Evolutionary conservation across 2,888 invertebrate genomes (phyloP).

Genomic region (Argyresthia goedartella): DNA sequence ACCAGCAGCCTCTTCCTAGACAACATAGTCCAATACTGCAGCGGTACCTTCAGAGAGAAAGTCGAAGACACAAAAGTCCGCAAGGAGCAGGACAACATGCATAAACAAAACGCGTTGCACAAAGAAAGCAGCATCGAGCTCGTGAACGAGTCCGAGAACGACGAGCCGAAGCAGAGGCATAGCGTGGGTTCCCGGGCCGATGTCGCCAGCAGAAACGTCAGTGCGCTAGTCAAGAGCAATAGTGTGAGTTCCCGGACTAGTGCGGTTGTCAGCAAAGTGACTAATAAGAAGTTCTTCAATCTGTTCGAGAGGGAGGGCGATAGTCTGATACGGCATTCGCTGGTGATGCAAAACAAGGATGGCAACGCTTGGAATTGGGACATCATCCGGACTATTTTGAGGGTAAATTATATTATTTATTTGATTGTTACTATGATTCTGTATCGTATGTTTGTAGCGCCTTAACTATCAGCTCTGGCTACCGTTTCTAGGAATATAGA

Average conservation of each 20-base stretch:
- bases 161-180: conserved; percentile 48
- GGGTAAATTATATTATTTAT: conserved; percentile 74
- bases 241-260: conserved; percentile 58
- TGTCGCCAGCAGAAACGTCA: conserved; percentile 54
- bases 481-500: no score
- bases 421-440: no score
- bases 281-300: conserved; percentile 60
- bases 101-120: conserved; percentile 32
- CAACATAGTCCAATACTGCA: conserved; percentile 77
- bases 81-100: conserved; percentile 54
- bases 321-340: conserved; percentile 82
- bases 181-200: conserved; percentile 57
- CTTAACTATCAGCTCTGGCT: no score
- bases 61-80: conserved; percentile 42
- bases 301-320: conserved; percentile 74
- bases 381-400: conserved; percentile 84
- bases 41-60: conserved; percentile 44
- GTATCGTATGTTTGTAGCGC: no score
- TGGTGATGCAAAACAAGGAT: conserved; percentile 84
- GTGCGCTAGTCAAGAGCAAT: conserved; percentile 59
- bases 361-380: conserved; percentile 94
- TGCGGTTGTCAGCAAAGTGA: conserved; percentile 50
- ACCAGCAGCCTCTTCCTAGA: conserved; percentile 88
- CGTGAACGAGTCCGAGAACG: conserved; percentile 51
- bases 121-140: conserved; percentile 51